Percentiles rank a stretch among this genome's conserved stretches.
phyloP scores from a whole-genome alignment of 2,888 invertebrate species.

The Geotrupes spiniger region DNA sequence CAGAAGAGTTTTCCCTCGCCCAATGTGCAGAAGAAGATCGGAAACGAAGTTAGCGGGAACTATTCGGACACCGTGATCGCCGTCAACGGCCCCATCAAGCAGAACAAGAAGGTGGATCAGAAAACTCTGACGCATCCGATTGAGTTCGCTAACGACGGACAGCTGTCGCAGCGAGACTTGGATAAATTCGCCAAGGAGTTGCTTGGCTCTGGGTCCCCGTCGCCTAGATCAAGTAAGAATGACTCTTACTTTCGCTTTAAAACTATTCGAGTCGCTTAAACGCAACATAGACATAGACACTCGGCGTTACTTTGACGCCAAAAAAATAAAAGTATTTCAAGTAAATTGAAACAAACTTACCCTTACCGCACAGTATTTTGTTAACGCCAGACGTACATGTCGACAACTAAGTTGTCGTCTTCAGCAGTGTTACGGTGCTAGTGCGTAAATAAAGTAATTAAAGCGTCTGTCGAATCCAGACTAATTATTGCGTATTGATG shows the following conservation, averaged over 20 bases:
- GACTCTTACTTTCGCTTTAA: too few species aligned
- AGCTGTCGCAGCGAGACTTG: constrained; percentile 19
- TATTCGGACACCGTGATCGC: constrained; percentile 18
- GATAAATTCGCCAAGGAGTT: constrained; percentile 22
- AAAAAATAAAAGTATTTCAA: too few species aligned
- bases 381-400: too few species aligned
- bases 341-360: too few species aligned
- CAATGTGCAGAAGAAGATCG: constrained; percentile 8
- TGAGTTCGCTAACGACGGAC: constrained; percentile 5
- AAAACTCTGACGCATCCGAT: constrained; percentile 10
- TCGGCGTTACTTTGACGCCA: too few species aligned
- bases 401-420: too few species aligned
- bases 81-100: constrained; percentile 1
- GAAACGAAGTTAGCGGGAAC: constrained; percentile 13
- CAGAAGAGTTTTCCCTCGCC: background rate
- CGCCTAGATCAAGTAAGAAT: constrained; percentile 20
- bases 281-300: too few species aligned
- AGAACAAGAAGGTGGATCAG: constrained; percentile 3
- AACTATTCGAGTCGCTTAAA: too few species aligned
- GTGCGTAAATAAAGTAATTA: too few species aligned
- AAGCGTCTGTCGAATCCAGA: too few species aligned
- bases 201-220: constrained; percentile 12
- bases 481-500: background rate
- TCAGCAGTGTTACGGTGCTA: too few species aligned
- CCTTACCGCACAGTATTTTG: too few species aligned